Conservation (phyloP, 2,888 invertebrate species). For the Allophyes oxyacanthae region DNA sequence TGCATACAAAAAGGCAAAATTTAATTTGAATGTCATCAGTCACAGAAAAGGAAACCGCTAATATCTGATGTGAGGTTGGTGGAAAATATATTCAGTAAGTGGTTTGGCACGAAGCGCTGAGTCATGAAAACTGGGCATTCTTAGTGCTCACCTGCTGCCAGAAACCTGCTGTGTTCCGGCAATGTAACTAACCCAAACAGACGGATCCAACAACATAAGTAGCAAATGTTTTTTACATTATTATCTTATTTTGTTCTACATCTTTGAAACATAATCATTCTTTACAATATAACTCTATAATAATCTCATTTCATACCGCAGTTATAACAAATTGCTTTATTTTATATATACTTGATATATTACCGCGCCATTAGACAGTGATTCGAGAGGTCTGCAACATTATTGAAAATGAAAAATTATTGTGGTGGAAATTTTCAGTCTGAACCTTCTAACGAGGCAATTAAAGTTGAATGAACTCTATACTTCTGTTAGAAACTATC, state of each 20-base stretch:
- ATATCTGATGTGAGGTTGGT: constrained; percentile 21
- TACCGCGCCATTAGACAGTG: constrained; percentile 35
- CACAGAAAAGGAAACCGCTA: constrained; percentile 8
- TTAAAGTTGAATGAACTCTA: constrained; percentile 58
- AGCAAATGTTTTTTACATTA: constrained; percentile 24
- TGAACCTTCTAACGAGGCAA: constrained; percentile 50
- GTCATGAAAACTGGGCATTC: constrained; percentile 67
- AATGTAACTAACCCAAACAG: constrained; percentile 57
- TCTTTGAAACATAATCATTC: constrained; percentile 1
- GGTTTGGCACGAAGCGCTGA: constrained; percentile 71
- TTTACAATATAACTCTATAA: background rate
- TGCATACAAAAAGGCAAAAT: constrained; percentile 31
- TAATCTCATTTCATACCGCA: constrained; percentile 10
- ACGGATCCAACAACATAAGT: constrained; percentile 34
- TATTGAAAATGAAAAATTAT: constrained; percentile 56
- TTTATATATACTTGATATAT: constrained; percentile 42
- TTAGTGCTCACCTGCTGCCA: constrained; percentile 69
- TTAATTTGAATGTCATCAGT: constrained; percentile 15
- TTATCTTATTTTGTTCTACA: background rate
- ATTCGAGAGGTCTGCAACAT: constrained; percentile 41
- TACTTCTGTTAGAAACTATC: constrained; percentile 49
- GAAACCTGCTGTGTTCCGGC: constrained; percentile 73
- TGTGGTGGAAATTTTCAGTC: constrained; percentile 49
- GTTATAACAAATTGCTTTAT: constrained; percentile 29
- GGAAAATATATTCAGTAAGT: constrained; percentile 59